Percentiles rank a stretch among this genome's conserved stretches.
Evolutionary conservation across 1,140 invertebrate species (phyloP).

Genomic region (Drosophila hydei): DNA sequence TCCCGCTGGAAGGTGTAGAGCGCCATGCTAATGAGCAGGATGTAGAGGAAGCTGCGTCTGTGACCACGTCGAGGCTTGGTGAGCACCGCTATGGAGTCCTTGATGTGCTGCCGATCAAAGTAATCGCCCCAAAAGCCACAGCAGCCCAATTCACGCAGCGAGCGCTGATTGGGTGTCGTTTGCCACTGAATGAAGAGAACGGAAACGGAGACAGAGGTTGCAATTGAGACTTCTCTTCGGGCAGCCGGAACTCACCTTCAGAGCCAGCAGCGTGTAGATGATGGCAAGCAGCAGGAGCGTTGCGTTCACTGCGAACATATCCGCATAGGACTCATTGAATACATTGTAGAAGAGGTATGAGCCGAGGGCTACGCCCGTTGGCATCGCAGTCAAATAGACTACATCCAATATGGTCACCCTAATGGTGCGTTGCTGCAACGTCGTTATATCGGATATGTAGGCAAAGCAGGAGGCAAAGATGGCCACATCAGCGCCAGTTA

Average conservation of each 20-base stretch:
- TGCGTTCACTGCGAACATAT: conserved; percentile 89
- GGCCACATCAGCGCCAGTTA: conserved; percentile 90
- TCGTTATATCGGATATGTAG: conserved; percentile 89
- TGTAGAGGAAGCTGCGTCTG: conserved; percentile 86
- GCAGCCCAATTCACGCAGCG: conserved; percentile 85
- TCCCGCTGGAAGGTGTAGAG: conserved; percentile 92
- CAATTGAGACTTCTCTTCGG: neutral
- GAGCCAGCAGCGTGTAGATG: conserved; percentile 86
- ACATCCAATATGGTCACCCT: conserved; percentile 90
- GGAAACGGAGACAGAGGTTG: conserved; percentile 75
- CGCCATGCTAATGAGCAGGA: conserved; percentile 88
- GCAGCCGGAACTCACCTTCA: conserved; percentile 61
- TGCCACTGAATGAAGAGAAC: conserved; percentile 84
- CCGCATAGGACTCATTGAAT: conserved; percentile 86
- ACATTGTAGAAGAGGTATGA: conserved; percentile 86
- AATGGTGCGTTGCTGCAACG: conserved; percentile 87
- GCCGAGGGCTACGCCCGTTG: conserved; percentile 88
- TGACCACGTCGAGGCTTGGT: conserved; percentile 85
- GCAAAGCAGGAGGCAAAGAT: conserved; percentile 90
- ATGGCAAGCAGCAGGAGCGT: conserved; percentile 86
- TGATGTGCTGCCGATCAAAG: conserved; percentile 88
- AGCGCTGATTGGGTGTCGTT: conserved; percentile 86
- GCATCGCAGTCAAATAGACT: conserved; percentile 90
- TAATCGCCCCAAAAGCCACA: conserved; percentile 88
- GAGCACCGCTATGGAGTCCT: conserved; percentile 86